A percentile compares a stretch with the other conserved stretches of the same genome.
phyloP scores from a whole-genome alignment of 2,113 vertebrate species.

The Macrotis lagotis region DNA sequence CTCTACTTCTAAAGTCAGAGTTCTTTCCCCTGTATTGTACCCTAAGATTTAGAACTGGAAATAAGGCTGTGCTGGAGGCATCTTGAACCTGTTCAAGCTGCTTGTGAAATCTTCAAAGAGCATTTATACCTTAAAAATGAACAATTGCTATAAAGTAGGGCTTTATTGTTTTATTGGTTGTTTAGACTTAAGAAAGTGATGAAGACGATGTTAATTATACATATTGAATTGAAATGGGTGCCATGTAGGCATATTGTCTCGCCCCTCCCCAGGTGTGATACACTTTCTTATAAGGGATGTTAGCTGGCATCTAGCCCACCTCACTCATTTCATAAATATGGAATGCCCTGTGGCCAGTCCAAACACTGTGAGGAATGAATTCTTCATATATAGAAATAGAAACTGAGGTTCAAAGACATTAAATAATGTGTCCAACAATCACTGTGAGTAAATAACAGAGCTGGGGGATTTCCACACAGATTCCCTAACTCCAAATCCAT shows the following conservation, averaged over 20 bases:
- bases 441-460: neutral
- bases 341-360: neutral
- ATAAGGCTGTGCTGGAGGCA: neutral
- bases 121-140: neutral
- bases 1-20: neutral
- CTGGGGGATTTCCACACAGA: neutral
- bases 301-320: neutral
- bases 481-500: neutral
- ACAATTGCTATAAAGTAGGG: neutral
- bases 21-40: neutral
- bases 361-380: neutral
- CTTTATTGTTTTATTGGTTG: neutral
- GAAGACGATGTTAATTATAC: neutral
- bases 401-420: neutral
- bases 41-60: neutral
- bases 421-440: neutral
- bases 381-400: neutral
- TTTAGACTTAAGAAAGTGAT: neutral
- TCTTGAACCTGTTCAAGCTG: neutral
- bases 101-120: neutral
- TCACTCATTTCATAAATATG: neutral
- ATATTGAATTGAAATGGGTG: neutral
- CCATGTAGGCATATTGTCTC: neutral
- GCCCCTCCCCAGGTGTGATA: neutral
- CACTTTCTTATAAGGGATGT: neutral